phyloP scores from a whole-genome alignment of 2,797 vertebrate species.

The Sciurus vulgaris region DNA sequence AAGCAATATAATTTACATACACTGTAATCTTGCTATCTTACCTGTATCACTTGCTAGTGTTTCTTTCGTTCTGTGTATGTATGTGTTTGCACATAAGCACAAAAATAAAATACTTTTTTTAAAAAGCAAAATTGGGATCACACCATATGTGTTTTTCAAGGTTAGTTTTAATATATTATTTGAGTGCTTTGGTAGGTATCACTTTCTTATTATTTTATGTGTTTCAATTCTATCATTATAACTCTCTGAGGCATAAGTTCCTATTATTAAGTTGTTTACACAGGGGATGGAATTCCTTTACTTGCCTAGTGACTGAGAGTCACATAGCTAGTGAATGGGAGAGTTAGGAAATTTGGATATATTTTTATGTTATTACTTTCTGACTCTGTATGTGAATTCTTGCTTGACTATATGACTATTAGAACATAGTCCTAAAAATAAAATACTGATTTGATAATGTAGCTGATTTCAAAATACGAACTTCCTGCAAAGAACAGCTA shows the following conservation, averaged over 20 bases:
- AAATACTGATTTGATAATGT: not conserved
- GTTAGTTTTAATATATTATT: constrained; percentile 31
- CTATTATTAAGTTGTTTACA: not conserved
- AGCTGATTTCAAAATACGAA: not conserved
- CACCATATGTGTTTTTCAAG: not conserved
- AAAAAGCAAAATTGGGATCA: constrained; percentile 19
- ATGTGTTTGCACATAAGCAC: not conserved
- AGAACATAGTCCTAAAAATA: not conserved
- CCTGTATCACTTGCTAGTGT: not conserved
- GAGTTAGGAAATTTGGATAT: not conserved
- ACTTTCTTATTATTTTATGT: constrained; percentile 3
- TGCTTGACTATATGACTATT: constrained; percentile 3
- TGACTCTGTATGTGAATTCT: not conserved
- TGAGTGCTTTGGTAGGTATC: not conserved
- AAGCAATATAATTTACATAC: not conserved
- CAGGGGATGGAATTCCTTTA: not conserved
- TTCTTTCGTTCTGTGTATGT: not conserved
- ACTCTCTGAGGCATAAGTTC: not conserved
- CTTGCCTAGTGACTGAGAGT: not conserved
- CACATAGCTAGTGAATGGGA: not conserved
- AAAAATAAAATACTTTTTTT: not conserved
- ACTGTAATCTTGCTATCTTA: not conserved
- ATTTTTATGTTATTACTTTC: not conserved
- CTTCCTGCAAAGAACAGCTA: not conserved
- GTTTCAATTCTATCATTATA: not conserved